Evolutionary conservation across 2,888 invertebrate genomes (phyloP).

Genomic region (Bhutanitis thaidina): DNA sequence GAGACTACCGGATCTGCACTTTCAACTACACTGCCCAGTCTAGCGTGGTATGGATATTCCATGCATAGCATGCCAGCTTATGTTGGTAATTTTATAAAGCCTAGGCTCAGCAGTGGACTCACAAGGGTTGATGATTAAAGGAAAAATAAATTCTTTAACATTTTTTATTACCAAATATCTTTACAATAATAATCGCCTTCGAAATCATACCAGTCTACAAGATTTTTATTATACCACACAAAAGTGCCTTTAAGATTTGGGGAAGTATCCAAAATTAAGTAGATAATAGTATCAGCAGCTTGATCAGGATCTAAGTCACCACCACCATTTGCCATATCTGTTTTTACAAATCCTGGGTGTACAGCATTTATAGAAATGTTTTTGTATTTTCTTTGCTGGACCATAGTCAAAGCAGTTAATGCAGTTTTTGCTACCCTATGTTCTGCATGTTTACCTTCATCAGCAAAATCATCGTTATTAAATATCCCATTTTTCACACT

Average conservation of each 20-base stretch:
- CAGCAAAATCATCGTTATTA: constrained; percentile 59
- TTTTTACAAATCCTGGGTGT: constrained; percentile 59
- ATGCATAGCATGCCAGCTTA: no score
- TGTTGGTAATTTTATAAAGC: not conserved
- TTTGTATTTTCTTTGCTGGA: constrained; percentile 56
- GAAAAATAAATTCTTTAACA: not conserved
- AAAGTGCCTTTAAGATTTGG: constrained; percentile 82
- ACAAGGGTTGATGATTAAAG: not conserved
- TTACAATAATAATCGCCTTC: constrained; percentile 54
- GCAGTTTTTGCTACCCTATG: constrained; percentile 68
- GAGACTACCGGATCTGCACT: no score
- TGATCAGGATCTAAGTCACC: constrained; percentile 81
- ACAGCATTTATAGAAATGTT: constrained; percentile 66
- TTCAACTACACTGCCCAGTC: no score
- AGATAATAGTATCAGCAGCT: constrained; percentile 76
- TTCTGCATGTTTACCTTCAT: constrained; percentile 66
- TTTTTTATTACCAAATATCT: constrained; percentile 36
- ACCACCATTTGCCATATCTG: constrained; percentile 73
- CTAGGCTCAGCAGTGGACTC: not conserved
- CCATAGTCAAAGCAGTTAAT: constrained; percentile 58
- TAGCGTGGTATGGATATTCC: no score
- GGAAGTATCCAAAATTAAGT: constrained; percentile 81
- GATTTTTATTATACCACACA: constrained; percentile 80
- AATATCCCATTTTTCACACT: constrained; percentile 64
- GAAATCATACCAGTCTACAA: constrained; percentile 81